phyloP scores from a whole-genome alignment of 2,797 vertebrate genomes.

The Xerus rutilus region DNA sequence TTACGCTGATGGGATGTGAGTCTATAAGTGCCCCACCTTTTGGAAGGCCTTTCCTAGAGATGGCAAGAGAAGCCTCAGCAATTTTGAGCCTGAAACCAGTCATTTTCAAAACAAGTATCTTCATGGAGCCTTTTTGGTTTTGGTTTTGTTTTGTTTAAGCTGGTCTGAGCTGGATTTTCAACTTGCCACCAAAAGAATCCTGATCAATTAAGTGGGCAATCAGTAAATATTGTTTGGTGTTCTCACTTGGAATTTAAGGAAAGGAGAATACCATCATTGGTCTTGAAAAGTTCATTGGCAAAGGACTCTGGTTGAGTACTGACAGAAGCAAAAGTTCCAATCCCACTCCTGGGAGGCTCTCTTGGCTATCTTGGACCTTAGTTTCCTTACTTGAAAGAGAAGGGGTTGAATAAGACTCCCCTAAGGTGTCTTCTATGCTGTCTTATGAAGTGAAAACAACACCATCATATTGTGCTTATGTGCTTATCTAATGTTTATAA shows the following conservation, averaged over 20 bases:
- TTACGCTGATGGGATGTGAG: background rate
- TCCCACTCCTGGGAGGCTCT: background rate
- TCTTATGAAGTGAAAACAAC: conserved; percentile 23
- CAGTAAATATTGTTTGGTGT: conserved; percentile 26
- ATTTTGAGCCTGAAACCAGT: conserved; percentile 18
- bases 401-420: background rate
- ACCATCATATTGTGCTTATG: background rate
- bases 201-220: background rate
- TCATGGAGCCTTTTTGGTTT: background rate
- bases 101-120: background rate
- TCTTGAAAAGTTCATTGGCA: background rate
- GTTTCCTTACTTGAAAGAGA: background rate
- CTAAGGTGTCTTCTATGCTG: background rate
- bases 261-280: background rate
- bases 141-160: background rate
- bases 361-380: background rate
- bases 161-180: background rate
- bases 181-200: background rate
- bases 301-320: background rate
- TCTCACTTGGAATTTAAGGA: conserved; percentile 11
- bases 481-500: background rate
- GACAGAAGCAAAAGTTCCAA: background rate
- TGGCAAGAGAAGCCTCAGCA: background rate
- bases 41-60: background rate
- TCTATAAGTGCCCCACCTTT: background rate